Evolutionary conservation across 2,888 invertebrate genomes (phyloP).

Genomic region (Portevinia maculata): DNA sequence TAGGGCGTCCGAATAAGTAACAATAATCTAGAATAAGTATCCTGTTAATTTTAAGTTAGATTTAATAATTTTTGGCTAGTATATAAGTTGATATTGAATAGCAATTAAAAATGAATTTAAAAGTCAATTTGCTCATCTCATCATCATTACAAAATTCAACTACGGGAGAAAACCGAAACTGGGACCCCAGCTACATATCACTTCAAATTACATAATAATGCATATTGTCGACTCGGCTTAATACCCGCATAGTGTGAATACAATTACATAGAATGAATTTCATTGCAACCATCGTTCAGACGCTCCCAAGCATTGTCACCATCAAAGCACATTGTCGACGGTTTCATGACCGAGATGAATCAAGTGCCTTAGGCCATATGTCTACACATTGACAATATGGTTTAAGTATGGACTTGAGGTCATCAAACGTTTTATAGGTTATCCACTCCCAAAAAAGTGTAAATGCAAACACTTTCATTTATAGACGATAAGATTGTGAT

Average conservation of each 20-base stretch:
- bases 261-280: slow-evolving; percentile 12
- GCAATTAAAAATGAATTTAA: too few relatives aligned
- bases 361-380: slow-evolving; percentile 25
- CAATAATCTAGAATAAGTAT: too few relatives aligned
- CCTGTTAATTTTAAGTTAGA: too few relatives aligned
- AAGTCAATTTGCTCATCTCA: too few relatives aligned
- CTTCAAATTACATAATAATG: background rate
- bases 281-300: background rate
- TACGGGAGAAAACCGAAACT: too few relatives aligned
- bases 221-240: background rate
- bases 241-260: background rate
- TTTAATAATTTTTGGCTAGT: too few relatives aligned
- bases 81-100: too few relatives aligned
- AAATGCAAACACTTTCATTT: slow-evolving; percentile 42
- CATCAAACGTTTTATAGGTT: slow-evolving; percentile 40
- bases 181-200: too few relatives aligned
- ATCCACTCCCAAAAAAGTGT: slow-evolving; percentile 6
- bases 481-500: slow-evolving; percentile 27
- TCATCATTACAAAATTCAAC: too few relatives aligned
- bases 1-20: too few relatives aligned
- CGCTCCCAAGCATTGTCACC: background rate
- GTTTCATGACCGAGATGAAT: slow-evolving; percentile 27
- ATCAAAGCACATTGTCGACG: slow-evolving; percentile 3
- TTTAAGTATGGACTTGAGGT: slow-evolving; percentile 7
- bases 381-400: slow-evolving; percentile 32